Base-by-base conservation (phyloP, 53 echinoderm and acorn worm species). In the Echinometra lucunter region DNA sequence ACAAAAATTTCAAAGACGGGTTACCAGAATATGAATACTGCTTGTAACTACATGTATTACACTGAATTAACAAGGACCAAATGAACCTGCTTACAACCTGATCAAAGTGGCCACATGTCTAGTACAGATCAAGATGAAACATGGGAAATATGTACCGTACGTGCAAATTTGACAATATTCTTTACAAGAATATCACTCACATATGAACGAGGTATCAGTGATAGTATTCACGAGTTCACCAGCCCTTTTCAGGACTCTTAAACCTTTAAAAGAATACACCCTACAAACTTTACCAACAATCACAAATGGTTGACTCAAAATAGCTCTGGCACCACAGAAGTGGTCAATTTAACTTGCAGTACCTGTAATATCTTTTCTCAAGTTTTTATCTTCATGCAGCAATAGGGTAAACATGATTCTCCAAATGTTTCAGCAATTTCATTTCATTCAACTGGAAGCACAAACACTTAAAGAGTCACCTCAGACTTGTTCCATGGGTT, bases 401-500 rank as follows among this genome's bases (percentile, higher is more conserved):
- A 42, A 81, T 81, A 81, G 25, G 8, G 53, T 30, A 85, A 7
- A 85, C 44, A 81, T 85, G 28, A 49, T 18, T 40, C 3, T 72
- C 38, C 38, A 18, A 4, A 18, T 4, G 23, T 78, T 78, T 78
- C 40, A 17, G 7, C 40, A 78, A 78, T 78, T 38, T 18, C 38
- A 78, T 78, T 78, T 78, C 40, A 78, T 40, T 78, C 78, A 42
- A 42, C 42, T 40, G 37, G 4, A 78, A 19, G 0, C 38, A 8
- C 19, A 40, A 42, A 85, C 9, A n/a, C n/a, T n/a, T n/a, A n/a
- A n/a, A 25, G 30, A n/a, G 47, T 85, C 85, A 89, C 45, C 67
- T 97, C 96, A 98, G 37, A 97, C 87, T 89, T 96, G 97, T 44
- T 96, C 98, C 98, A 98, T 97, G 8, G 98, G 96, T 91, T 96